Evolutionary conservation across 2,797 vertebrate species (phyloP).

Genomic region (Sebastes goodei): DNA sequence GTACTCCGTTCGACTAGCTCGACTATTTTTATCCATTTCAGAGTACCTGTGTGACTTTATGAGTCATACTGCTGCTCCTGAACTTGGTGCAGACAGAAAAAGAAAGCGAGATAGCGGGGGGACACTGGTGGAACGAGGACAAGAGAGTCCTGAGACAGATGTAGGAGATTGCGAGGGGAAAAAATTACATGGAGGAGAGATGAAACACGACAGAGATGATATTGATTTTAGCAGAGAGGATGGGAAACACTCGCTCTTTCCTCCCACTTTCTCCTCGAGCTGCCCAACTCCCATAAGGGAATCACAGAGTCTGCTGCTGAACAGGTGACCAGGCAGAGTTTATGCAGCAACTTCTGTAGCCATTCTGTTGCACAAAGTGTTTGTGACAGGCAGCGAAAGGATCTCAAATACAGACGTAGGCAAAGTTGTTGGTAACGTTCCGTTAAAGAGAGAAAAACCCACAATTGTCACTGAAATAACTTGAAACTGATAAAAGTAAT

Average conservation of each 20-base stretch:
- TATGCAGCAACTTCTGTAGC: background rate
- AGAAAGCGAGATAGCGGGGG: background rate
- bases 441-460: too few relatives aligned
- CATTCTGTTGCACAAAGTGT: background rate
- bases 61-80: slow-evolving; percentile 36
- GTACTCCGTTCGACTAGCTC: background rate
- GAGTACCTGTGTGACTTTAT: slow-evolving; percentile 27
- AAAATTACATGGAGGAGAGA: background rate
- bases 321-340: background rate
- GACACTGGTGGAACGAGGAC: background rate
- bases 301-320: slow-evolving; percentile 14
- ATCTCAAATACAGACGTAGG: background rate
- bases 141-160: slow-evolving; percentile 4
- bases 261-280: slow-evolving; percentile 4
- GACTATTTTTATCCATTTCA: slow-evolving; percentile 30
- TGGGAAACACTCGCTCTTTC: slow-evolving; percentile 16
- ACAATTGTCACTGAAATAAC: too few relatives aligned
- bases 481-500: too few relatives aligned
- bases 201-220: slow-evolving; percentile 7
- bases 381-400: background rate
- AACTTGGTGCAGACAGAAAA: slow-evolving; percentile 2
- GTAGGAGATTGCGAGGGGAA: slow-evolving; percentile 6
- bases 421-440: too few relatives aligned
- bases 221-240: slow-evolving; percentile 22
- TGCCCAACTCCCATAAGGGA: slow-evolving; percentile 23